Conservation (phyloP, 2,797 vertebrate genomes). For the Salarias fasciatus region DNA sequence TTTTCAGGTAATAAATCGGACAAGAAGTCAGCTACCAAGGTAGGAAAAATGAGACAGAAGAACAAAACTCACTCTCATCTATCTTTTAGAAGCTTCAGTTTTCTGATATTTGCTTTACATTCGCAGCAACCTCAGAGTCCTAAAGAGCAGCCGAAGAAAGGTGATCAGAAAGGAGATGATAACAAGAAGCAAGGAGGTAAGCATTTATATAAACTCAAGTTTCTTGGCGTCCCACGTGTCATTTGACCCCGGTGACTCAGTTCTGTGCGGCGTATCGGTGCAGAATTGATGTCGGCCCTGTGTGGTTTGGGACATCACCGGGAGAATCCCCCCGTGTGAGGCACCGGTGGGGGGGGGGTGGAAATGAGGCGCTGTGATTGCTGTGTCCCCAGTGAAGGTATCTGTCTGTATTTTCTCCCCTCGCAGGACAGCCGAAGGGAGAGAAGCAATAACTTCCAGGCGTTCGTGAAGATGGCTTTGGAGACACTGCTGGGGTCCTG, state of each 20-base stretch:
- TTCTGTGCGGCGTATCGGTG: background rate
- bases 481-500: slow-evolving; percentile 85
- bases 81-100: slow-evolving; percentile 1
- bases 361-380: slow-evolving; percentile 35
- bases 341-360: background rate
- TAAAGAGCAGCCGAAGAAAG: slow-evolving; percentile 88
- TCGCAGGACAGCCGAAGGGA: slow-evolving; percentile 88
- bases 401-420: slow-evolving; percentile 68
- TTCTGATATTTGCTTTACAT: slow-evolving; percentile 19
- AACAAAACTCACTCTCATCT: background rate
- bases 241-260: background rate
- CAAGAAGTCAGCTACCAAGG: slow-evolving; percentile 87
- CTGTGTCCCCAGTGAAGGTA: slow-evolving; percentile 72
- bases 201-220: slow-evolving; percentile 34
- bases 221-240: background rate
- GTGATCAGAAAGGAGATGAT: slow-evolving; percentile 87
- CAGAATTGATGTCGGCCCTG: background rate
- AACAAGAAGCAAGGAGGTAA: slow-evolving; percentile 88
- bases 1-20: slow-evolving; percentile 85
- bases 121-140: slow-evolving; percentile 85
- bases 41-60: slow-evolving; percentile 40
- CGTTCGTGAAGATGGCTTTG: slow-evolving; percentile 86
- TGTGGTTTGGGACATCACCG: slow-evolving; percentile 10
- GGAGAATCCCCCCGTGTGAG: background rate
- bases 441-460: slow-evolving; percentile 89